Base-by-base conservation (phyloP, 2,888 invertebrate species). In the Trachelus tabidus region DNA sequence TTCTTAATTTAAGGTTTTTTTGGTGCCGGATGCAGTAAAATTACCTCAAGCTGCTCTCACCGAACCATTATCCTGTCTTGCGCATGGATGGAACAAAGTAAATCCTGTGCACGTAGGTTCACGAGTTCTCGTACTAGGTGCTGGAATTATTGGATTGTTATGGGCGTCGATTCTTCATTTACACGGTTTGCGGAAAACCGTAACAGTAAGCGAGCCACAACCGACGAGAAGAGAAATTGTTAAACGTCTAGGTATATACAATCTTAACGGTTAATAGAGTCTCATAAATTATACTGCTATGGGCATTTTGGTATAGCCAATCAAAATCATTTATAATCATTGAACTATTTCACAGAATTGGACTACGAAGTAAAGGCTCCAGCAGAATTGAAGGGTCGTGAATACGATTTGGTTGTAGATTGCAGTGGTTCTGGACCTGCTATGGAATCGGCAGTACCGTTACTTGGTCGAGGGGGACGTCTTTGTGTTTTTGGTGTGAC, bases 361-460 rank as follows among this genome's bases (percentile, higher is more conserved):
- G 94, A 94, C n/a, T 95, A 91, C 89, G 90, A 93, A 15, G 89
- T 94, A 0, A 86, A 94, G 0, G 92, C 92, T 4, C 95, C 95
- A 0, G 92, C 93, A 4, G 92, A 94, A 3, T 85, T 95, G 79
- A 93, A 92, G 6, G 90, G 92, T 1, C 92, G 93, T 30, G 90
- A 92, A 1, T 95, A 94, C 83, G 95, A 96, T 84, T 91, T 95
- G 71, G 94, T 94, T 12, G 92, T 96, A n/a, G 96, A 96, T 83
- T 96, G 96, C 86, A 95, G 95, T 87, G 96, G 96, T 88, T 94
- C 93, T 12, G 94, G 94, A 1, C 94, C 94, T 79, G 96, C 95
- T 0, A 94, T 95, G 91, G 95, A 95, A 87, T 92, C 93, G 3
- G 94, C 92, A 3, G 90, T 95, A 76, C 91, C 93, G 56, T 91